Evolutionary conservation across 2,888 invertebrate species (phyloP).

Genomic region (Steinernema scapterisci): DNA sequence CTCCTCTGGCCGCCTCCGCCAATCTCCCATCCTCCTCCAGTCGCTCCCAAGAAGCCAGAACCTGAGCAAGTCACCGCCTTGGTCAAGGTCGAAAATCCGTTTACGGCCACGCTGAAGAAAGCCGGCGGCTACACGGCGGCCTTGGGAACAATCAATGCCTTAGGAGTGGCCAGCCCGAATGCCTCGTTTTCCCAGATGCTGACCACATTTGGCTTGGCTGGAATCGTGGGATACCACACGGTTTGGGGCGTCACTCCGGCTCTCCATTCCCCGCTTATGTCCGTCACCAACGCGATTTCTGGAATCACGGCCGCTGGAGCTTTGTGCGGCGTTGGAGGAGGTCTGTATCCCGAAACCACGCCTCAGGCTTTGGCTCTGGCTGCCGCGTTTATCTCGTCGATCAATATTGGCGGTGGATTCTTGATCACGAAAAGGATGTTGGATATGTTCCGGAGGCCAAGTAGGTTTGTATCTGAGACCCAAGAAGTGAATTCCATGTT

Average conservation of each 20-base stretch:
- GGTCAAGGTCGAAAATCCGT: conserved; percentile 73
- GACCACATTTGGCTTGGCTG: conserved; percentile 81
- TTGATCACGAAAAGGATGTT: conserved; percentile 87
- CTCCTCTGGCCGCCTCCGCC: conserved; percentile 82
- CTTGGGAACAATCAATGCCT: conserved; percentile 76
- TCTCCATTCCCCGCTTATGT: conserved; percentile 87
- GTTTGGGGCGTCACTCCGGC: conserved; percentile 91
- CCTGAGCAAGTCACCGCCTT: conserved; percentile 35
- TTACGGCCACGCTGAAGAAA: conserved; percentile 76
- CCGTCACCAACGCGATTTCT: conserved; percentile 88
- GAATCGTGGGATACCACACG: conserved; percentile 83
- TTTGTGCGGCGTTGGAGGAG: conserved; percentile 81
- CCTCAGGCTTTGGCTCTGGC: conserved; percentile 80
- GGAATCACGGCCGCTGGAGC: conserved; percentile 89
- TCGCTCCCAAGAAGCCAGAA: conserved; percentile 50
- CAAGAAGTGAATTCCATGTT: not conserved
- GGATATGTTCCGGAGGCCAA: conserved; percentile 81
- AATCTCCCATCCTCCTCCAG: conserved; percentile 65
- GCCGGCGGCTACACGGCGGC: conserved; percentile 77
- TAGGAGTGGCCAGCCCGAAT: conserved; percentile 81
- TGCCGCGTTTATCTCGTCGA: conserved; percentile 83
- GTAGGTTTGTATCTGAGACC: conserved; percentile 36
- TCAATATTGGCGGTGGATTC: conserved; percentile 89
- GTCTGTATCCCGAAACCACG: conserved; percentile 71
- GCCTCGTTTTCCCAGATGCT: conserved; percentile 85